These are phyloP conservation scores for Aphidoletes aphidimyza DNA, from an alignment of 2,888 invertebrate genomes.

Conservation along the genomic window DNA sequence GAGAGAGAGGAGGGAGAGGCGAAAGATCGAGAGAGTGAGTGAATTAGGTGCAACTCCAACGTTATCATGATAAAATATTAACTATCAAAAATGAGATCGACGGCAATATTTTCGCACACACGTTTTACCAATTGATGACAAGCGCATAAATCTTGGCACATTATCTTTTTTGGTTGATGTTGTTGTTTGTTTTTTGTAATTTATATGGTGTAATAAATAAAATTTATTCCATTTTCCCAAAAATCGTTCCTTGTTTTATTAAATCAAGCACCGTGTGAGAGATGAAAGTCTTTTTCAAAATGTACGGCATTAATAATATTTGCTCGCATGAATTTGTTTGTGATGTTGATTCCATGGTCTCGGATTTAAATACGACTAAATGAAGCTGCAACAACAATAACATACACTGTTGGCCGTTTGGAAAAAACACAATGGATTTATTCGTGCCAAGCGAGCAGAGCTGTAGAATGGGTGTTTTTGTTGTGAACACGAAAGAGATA, in stretches of 20 bases:
- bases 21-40: no score
- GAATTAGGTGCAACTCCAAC: not conserved
- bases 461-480: no score
- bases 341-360: no score
- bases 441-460: no score
- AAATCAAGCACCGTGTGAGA: conserved; percentile 37
- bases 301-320: conserved; percentile 24
- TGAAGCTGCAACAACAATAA: no score
- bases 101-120: conserved; percentile 50
- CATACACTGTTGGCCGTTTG: no score
- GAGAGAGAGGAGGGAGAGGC: no score
- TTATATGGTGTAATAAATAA: conserved; percentile 52
- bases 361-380: no score
- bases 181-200: no score
- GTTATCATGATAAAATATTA: conserved; percentile 39
- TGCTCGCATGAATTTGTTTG: not conserved
- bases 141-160: conserved; percentile 53
- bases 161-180: no score
- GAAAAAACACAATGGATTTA: no score
- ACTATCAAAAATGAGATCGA: conserved; percentile 53
- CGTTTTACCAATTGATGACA: conserved; percentile 53
- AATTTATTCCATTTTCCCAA: conserved; percentile 16
- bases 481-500: no score
- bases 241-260: conserved; percentile 48
- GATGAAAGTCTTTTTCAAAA: conserved; percentile 30